These are phyloP conservation scores for Rhyacichthys aspro DNA, from an alignment of 2,797 vertebrate genomes.

Conservation along the genomic window DNA sequence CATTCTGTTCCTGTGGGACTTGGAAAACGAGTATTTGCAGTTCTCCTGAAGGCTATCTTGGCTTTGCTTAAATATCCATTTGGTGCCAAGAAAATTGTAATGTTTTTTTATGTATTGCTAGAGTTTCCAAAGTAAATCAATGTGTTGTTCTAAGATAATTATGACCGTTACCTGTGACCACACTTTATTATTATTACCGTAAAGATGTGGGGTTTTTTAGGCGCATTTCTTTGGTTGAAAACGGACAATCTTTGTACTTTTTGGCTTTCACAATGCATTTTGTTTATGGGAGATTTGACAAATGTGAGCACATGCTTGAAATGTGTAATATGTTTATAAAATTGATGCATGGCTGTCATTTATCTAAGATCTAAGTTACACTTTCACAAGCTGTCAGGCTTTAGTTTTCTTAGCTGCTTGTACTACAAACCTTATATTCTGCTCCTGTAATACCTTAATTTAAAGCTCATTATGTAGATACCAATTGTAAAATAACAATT, in stretches of 20 bases:
- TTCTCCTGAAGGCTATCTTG: constrained; percentile 33
- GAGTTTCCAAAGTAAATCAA: constrained; percentile 66
- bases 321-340: constrained; percentile 39
- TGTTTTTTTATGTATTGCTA: constrained; percentile 50
- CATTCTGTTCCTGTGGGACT: constrained; percentile 22
- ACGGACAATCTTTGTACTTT: constrained; percentile 52
- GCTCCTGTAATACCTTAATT: constrained; percentile 53
- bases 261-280: constrained; percentile 27
- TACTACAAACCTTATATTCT: constrained; percentile 49
- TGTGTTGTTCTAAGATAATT: constrained; percentile 34
- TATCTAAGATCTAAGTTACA: constrained; percentile 20
- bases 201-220: constrained; percentile 24
- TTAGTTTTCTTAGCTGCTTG: constrained; percentile 44
- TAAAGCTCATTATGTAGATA: constrained; percentile 69
- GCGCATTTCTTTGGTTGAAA: constrained; percentile 29
- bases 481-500: constrained; percentile 56
- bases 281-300: constrained; percentile 51
- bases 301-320: constrained; percentile 23
- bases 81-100: constrained; percentile 20
- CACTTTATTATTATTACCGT: constrained; percentile 16
- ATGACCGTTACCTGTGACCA: constrained; percentile 34
- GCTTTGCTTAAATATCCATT: constrained; percentile 13
- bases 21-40: constrained; percentile 27
- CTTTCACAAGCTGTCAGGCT: constrained; percentile 28
- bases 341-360: constrained; percentile 31